phyloP scores from a whole-genome alignment of 2,113 vertebrate species.

The Pungitius pungitius region DNA sequence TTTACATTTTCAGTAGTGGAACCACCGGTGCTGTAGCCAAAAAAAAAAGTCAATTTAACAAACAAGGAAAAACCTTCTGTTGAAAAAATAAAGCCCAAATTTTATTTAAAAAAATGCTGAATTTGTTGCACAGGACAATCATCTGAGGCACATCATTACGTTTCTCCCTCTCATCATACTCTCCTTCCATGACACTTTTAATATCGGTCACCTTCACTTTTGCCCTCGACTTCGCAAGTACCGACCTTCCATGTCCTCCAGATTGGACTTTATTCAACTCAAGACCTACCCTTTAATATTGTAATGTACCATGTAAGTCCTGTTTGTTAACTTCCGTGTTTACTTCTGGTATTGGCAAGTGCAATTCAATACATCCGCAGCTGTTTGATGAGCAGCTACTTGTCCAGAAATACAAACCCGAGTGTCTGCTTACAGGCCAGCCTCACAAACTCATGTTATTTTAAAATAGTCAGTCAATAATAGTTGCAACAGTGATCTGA shows the following conservation, averaged over 20 bases:
- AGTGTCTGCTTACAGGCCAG: background rate
- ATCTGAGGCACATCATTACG: conserved; percentile 27
- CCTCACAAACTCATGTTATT: background rate
- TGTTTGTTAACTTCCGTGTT: background rate
- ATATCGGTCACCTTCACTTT: conserved; percentile 24
- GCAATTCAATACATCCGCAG: background rate
- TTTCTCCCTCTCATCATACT: conserved; percentile 1
- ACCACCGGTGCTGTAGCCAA: conserved; percentile 3
- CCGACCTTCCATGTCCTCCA: background rate
- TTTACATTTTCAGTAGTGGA: conserved; percentile 22
- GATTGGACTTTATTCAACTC: background rate
- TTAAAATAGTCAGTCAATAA: background rate
- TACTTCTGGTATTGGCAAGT: too few species aligned
- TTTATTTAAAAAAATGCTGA: conserved; percentile 22
- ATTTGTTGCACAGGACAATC: conserved; percentile 29
- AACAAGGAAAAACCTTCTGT: conserved; percentile 14
- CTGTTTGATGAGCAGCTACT: background rate
- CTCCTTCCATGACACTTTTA: conserved; percentile 15
- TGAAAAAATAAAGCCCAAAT: conserved; percentile 33
- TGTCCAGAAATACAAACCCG: background rate
- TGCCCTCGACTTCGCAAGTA: conserved; percentile 7
- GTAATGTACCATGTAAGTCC: background rate
- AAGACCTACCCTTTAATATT: background rate
- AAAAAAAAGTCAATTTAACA: conserved; percentile 44
- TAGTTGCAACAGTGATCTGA: background rate